A percentile compares a stretch with the other conserved stretches of the same genome.
Evolutionary conservation across 2,888 invertebrate genomes (phyloP).

Genomic region (Steinernema scapterisci): DNA sequence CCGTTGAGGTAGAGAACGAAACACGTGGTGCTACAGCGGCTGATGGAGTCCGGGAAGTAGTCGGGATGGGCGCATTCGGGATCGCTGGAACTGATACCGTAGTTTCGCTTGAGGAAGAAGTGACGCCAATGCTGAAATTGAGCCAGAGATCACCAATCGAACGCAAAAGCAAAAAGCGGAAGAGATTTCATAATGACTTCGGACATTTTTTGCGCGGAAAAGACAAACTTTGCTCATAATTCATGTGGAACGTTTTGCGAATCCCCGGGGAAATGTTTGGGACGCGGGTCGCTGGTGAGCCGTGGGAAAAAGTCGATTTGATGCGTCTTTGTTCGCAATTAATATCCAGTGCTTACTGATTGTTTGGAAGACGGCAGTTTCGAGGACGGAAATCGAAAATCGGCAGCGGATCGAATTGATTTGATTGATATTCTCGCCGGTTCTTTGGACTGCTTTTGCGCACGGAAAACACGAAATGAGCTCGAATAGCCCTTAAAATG

Average conservation of each 20-base stretch:
- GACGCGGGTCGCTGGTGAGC: background rate
- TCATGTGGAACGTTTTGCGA: conserved; percentile 9
- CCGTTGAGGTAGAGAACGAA: conserved; percentile 61
- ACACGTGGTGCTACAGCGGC: conserved; percentile 49
- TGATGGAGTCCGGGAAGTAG: conserved; percentile 36
- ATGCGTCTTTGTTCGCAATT: background rate
- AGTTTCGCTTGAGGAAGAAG: conserved; percentile 62
- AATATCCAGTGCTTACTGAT: background rate
- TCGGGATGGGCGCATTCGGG: conserved; percentile 46
- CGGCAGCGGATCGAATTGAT: too few species aligned
- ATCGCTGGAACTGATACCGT: conserved; percentile 54
- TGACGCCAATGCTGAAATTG: conserved; percentile 63
- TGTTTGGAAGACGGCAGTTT: too few species aligned
- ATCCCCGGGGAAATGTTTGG: background rate
- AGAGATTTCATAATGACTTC: background rate
- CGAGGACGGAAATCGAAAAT: too few species aligned
- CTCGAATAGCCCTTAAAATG: too few species aligned
- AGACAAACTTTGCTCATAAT: conserved; percentile 23
- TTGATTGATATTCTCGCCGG: too few species aligned
- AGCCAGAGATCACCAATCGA: background rate
- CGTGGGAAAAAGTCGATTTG: background rate
- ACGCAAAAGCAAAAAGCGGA: background rate
- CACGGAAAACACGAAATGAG: too few species aligned
- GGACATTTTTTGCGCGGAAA: background rate
- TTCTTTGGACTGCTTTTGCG: too few species aligned